These are phyloP conservation scores for Drosophila simulans DNA, from an alignment of 1,140 invertebrate species.

Conservation along the genomic window DNA sequence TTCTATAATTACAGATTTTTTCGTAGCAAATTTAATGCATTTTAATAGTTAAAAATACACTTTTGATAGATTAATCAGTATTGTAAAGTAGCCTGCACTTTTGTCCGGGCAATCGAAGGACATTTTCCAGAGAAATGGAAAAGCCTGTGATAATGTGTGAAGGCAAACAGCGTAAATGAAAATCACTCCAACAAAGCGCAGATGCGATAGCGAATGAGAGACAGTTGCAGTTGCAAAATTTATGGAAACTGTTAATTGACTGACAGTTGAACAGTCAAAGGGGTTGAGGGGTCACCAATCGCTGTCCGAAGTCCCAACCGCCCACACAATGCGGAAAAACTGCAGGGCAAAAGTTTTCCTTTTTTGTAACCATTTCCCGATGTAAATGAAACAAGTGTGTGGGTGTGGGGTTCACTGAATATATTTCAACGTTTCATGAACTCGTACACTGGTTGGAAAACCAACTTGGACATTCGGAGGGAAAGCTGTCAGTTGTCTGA, in stretches of 20 bases:
- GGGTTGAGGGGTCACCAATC: conserved; percentile 11
- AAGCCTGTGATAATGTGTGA: conserved; percentile 12
- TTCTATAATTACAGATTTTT: not conserved
- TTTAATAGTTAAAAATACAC: not conserved
- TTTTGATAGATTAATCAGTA: conserved; percentile 30
- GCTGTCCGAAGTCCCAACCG: conserved; percentile 31
- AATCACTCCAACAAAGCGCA: conserved; percentile 25
- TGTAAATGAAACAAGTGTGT: conserved; percentile 28
- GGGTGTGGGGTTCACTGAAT: conserved; percentile 17
- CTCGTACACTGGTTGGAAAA: conserved; percentile 33
- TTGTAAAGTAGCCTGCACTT: not conserved
- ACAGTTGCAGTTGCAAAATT: conserved; percentile 53
- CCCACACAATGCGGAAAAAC: conserved; percentile 47
- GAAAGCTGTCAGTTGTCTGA: conserved; percentile 38
- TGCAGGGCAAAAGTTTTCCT: conserved; percentile 14
- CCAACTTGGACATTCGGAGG: conserved; percentile 20
- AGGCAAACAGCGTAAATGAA: conserved; percentile 45
- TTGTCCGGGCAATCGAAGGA: conserved; percentile 12
- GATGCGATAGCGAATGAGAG: conserved; percentile 31
- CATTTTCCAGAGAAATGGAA: not conserved
- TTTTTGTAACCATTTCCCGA: not conserved
- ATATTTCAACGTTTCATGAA: conserved; percentile 66
- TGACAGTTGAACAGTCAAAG: conserved; percentile 56
- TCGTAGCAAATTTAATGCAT: not conserved
- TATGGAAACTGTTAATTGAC: conserved; percentile 75